These are phyloP conservation scores for Therioaphis trifolii DNA, from an alignment of 2,888 invertebrate species.

Conservation along the genomic window DNA sequence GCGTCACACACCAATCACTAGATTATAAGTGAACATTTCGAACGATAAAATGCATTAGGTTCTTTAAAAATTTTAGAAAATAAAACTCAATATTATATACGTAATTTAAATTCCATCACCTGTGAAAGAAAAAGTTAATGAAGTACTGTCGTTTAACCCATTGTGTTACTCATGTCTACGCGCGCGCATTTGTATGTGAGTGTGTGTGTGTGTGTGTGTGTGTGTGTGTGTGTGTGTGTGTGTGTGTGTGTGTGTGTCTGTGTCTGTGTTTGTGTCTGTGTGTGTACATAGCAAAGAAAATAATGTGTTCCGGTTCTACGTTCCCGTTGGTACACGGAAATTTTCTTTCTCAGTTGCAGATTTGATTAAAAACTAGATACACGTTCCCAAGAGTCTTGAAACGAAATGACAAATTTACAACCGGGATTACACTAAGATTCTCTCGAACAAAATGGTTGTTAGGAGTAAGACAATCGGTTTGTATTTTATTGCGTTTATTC, in stretches of 20 bases:
- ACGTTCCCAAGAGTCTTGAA: slow-evolving; percentile 25
- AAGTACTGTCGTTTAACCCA: slow-evolving; percentile 23
- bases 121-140: neutral
- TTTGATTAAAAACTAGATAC: slow-evolving; percentile 53
- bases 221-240: too few relatives aligned
- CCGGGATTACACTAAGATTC: slow-evolving; percentile 43
- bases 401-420: slow-evolving; percentile 54
- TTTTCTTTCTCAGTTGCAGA: slow-evolving; percentile 24
- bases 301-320: slow-evolving; percentile 25
- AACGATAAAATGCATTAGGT: too few relatives aligned
- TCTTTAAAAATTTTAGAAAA: too few relatives aligned
- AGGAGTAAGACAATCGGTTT: slow-evolving; percentile 15
- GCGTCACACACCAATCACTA: too few relatives aligned
- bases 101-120: neutral
- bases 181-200: too few relatives aligned
- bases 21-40: too few relatives aligned
- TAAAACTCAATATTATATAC: neutral
- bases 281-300: slow-evolving; percentile 1
- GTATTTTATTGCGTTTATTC: slow-evolving; percentile 40
- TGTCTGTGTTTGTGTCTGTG: too few relatives aligned
- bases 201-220: too few relatives aligned
- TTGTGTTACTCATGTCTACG: too few relatives aligned
- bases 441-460: slow-evolving; percentile 29
- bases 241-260: too few relatives aligned
- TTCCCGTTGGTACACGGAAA: neutral